phyloP scores from a whole-genome alignment of 2,113 vertebrate genomes.

The Puma concolor region DNA sequence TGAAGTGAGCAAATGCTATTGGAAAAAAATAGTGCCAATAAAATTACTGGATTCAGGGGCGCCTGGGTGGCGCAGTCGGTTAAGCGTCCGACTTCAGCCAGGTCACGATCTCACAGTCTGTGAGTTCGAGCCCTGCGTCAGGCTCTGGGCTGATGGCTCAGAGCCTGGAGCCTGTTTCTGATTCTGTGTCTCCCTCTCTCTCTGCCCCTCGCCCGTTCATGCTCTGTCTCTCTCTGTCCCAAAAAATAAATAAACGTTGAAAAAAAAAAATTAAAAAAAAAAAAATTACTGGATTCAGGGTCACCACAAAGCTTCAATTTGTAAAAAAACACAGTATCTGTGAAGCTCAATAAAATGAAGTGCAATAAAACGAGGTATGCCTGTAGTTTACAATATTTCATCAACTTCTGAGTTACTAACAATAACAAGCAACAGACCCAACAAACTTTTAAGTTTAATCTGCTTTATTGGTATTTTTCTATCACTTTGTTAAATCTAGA shows the following conservation, averaged over 20 bases:
- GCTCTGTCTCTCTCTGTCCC: no score
- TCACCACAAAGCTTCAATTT: background rate
- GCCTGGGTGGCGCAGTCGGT: no score
- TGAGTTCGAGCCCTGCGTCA: no score
- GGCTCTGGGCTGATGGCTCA: no score
- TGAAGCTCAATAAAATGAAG: background rate
- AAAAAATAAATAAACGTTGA: no score
- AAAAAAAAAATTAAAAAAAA: no score
- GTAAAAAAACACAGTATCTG: background rate
- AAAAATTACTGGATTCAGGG: background rate
- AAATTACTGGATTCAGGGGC: background rate
- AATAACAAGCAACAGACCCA: background rate
- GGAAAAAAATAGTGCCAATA: background rate
- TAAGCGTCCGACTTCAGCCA: no score
- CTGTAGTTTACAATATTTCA: background rate
- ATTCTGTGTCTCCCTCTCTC: no score
- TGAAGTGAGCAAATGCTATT: background rate
- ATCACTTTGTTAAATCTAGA: background rate
- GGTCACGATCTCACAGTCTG: no score
- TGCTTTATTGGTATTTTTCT: background rate
- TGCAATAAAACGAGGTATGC: background rate
- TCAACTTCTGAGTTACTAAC: background rate
- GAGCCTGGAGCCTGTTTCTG: no score
- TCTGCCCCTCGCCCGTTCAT: no score
- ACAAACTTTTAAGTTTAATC: background rate